phyloP scores from a whole-genome alignment of 2,888 invertebrate species.

The Meloe dianella region DNA sequence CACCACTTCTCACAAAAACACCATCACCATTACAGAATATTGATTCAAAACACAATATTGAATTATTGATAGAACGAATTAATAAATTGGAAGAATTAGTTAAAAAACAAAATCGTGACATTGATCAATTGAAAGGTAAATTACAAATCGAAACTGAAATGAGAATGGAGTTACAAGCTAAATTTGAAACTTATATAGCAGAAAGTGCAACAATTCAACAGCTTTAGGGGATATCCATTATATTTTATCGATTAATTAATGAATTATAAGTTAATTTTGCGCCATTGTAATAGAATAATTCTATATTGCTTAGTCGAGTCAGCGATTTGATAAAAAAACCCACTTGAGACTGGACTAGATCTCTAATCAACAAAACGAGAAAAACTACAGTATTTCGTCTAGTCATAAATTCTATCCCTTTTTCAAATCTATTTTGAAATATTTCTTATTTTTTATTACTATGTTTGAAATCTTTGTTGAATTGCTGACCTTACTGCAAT shows the following conservation, averaged over 20 bases:
- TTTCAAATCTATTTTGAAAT: neutral
- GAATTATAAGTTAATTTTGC: constrained; percentile 11
- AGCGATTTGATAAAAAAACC: constrained; percentile 22
- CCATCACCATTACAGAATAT: constrained; percentile 27
- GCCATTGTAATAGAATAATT: constrained; percentile 24
- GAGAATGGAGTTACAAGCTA: constrained; percentile 68
- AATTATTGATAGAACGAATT: constrained; percentile 58
- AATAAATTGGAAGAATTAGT: constrained; percentile 65
- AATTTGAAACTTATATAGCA: constrained; percentile 65
- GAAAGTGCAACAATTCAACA: constrained; percentile 27
- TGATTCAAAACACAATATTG: constrained; percentile 51
- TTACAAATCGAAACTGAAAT: constrained; percentile 70
- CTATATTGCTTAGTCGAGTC: constrained; percentile 13
- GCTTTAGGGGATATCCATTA: constrained; percentile 18
- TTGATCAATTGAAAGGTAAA: constrained; percentile 69
- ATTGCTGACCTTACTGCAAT: neutral
- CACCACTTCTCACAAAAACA: constrained; percentile 22
- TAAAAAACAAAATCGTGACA: constrained; percentile 66
- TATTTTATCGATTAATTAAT: constrained; percentile 18
- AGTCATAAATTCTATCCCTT: neutral
- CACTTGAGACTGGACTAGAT: constrained; percentile 11
- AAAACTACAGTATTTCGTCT: neutral
- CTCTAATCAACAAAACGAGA: constrained; percentile 5
- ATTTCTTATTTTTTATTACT: neutral
- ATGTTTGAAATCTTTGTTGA: neutral